Percentiles rank a stretch among this genome's conserved stretches.
These are phyloP conservation scores for Tenualosa ilisha DNA, from an alignment of 2,797 vertebrate species.

Conservation along the genomic window DNA sequence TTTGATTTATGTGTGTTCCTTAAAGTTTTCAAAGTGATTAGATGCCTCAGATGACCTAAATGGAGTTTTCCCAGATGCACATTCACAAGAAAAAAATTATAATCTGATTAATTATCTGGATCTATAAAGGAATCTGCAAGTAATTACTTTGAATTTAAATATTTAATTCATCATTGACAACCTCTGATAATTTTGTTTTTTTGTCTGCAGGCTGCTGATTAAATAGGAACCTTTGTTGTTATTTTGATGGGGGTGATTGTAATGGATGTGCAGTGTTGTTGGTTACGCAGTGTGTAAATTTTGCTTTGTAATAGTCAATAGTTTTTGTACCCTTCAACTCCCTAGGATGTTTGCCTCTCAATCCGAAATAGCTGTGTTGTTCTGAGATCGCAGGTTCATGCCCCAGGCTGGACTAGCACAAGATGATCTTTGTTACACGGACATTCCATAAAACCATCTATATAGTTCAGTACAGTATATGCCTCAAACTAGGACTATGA, in stretches of 20 bases:
- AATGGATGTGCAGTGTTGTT: not conserved
- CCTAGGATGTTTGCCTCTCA: too few relatives aligned
- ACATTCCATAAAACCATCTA: too few relatives aligned
- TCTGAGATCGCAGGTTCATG: too few relatives aligned
- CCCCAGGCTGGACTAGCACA: too few relatives aligned
- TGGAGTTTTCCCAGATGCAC: not conserved
- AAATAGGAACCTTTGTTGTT: not conserved
- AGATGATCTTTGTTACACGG: too few relatives aligned
- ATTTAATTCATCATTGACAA: conserved; percentile 35
- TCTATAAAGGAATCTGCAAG: conserved; percentile 25
- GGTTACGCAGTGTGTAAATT: too few relatives aligned
- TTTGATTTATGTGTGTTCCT: not conserved
- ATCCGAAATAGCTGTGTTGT: too few relatives aligned
- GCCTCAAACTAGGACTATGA: not conserved
- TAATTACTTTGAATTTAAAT: conserved; percentile 37
- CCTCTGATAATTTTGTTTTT: conserved; percentile 29
- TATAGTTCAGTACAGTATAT: not conserved
- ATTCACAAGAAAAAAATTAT: not conserved
- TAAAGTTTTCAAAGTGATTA: not conserved
- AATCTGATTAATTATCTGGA: conserved; percentile 21
- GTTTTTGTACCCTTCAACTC: not conserved
- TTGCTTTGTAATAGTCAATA: too few relatives aligned
- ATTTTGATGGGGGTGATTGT: not conserved
- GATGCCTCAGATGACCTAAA: not conserved
- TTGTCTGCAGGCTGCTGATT: not conserved